Base-by-base conservation (phyloP, 1,140 invertebrate genomes). In the Hirudo medicinalis region DNA sequence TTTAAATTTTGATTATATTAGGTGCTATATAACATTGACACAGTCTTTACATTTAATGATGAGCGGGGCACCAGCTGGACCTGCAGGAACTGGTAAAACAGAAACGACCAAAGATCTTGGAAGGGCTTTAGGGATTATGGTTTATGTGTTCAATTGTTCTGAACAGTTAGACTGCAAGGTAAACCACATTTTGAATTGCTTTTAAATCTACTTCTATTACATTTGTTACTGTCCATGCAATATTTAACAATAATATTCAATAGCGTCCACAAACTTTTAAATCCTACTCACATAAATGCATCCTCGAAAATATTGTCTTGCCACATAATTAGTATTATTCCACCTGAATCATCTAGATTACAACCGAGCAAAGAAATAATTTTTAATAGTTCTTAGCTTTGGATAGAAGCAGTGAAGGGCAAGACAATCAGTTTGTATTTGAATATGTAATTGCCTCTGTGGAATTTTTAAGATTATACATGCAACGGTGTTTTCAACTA, bases 161-260 rank as follows among this genome's bases (percentile, higher is more conserved):
- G 92, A 96, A 80, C 93, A 97, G 86, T 96, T 97, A 93, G 92
- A 96, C 82, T 97, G 96, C 81, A 92, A 91, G 83, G 87, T 89
- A 79, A 20, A 36, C 40, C n/a, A 68, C n/a, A 40, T 22, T 60
- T 60, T 15, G 55, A 60, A 22, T 60, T n/a, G n/a, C n/a, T n/a
- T n/a, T n/a, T n/a, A 57, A 57, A n/a, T 9, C n/a, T n/a, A n/a
- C n/a, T n/a, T n/a, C n/a, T n/a, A n/a, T 57, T 57, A n/a, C 9
- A 20, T 57, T 36, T 36, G 32, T 36, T 3, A 36, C 32, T 36
- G 2, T 36, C 32, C 32, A 36, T 36, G 6, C 32, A 36, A 36
- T 36, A 36, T 36, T 36, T 36, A n/a, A n/a, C n/a, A n/a, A n/a
- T n/a, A 57, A 20, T n/a, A 25, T 57, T 57, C 25, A 57, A 57